Base-by-base conservation (phyloP, 2,797 vertebrate genomes). In the Lycodopsis pacificus region DNA sequence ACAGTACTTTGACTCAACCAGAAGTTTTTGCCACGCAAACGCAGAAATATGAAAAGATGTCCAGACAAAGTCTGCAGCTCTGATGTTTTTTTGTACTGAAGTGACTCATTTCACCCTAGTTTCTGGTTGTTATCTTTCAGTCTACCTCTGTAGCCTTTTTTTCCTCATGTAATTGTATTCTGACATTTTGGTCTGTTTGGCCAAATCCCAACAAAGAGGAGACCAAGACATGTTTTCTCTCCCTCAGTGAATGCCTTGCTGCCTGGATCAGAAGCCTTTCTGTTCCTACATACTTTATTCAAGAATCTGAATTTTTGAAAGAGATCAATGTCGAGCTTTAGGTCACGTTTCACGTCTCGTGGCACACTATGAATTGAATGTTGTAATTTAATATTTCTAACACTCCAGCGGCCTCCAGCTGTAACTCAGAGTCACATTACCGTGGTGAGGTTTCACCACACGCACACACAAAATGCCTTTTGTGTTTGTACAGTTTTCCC, bases 351-450 rank as follows among this genome's bases (percentile, higher is more conserved):
- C 89, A 76, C 59, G 36, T 74, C n/a, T 40, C 36, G 65, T 30
- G 65, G 42, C 51, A 65, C 48, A 48, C 64, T 17, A 12, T 81
- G 78, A 83, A 83, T 73, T 79, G 66, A 82, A 71, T 83, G 44
- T 46, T 77, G 89, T 82, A 92, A 91, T 79, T 67, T 88, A 74
- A 91, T 91, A 91, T 86, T 80, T 80, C 53, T 74, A 71, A 86
- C 69, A 79, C 77, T 85, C 63, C 63, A n/a, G 63, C 84, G 84
- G 83, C 91, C 85, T 90, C 65, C 70, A 87, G 91, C 81, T 89
- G 77, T 83, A 84, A 77, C 76, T 82, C 42, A 76, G 81, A 84
- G 77, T 91, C 84, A 79, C 84, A 77, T 92, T 92, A 87, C 80
- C 34, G 62, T 48, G 72, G 51, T 81, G 40, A 73, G 71, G 53